These are phyloP conservation scores for Melanotaenia nigrans DNA, from an alignment of 2,797 vertebrate genomes.

Conservation along the genomic window DNA sequence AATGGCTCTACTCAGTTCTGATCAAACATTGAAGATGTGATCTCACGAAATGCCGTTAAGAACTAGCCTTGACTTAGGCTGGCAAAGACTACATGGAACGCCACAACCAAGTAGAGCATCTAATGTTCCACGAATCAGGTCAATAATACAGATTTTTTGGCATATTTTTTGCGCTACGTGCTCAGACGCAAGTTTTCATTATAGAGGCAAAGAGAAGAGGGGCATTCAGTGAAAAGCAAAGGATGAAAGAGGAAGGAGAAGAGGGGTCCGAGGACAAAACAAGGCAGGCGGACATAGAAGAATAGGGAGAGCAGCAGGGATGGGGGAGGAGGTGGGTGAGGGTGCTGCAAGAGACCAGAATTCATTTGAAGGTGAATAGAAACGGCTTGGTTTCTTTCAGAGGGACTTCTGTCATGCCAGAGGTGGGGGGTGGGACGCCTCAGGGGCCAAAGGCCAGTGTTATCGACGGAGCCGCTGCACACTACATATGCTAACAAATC, in stretches of 20 bases:
- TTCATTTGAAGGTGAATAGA: slow-evolving; percentile 70
- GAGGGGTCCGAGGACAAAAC: slow-evolving; percentile 23
- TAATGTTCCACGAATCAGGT: too few relatives aligned
- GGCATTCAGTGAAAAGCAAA: slow-evolving; percentile 12
- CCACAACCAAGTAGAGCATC: too few relatives aligned
- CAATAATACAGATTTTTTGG: not conserved
- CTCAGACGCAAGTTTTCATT: slow-evolving; percentile 8
- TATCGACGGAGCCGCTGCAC: slow-evolving; percentile 36
- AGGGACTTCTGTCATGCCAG: slow-evolving; percentile 40
- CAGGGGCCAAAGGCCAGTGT: slow-evolving; percentile 38
- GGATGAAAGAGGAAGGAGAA: slow-evolving; percentile 25
- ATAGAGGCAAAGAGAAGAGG: slow-evolving; percentile 23
- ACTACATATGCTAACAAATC: slow-evolving; percentile 56
- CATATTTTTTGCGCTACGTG: not conserved
- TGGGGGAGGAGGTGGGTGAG: slow-evolving; percentile 8
- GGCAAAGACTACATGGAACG: too few relatives aligned
- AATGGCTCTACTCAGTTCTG: too few relatives aligned
- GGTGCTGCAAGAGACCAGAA: slow-evolving; percentile 46
- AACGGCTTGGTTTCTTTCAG: slow-evolving; percentile 69
- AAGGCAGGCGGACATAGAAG: slow-evolving; percentile 26
- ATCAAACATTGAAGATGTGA: too few relatives aligned
- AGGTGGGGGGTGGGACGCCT: slow-evolving; percentile 20
- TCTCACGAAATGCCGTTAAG: too few relatives aligned
- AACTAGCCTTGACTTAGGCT: too few relatives aligned
- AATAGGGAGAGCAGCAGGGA: slow-evolving; percentile 40